Base-by-base conservation (phyloP, 2,113 vertebrate genomes). In the Saccopteryx leptura region DNA sequence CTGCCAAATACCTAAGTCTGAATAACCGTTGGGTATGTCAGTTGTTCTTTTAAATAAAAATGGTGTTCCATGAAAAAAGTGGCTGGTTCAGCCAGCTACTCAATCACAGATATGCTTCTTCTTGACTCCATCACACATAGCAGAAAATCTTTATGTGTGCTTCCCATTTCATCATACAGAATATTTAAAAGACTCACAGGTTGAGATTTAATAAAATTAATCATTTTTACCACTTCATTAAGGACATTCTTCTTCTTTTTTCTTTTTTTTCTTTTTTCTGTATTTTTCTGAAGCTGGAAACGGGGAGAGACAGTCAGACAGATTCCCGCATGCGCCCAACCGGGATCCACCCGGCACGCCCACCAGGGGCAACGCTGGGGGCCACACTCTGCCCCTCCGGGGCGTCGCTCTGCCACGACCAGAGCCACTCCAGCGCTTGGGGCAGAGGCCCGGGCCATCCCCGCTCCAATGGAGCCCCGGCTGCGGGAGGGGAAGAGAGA, bases 1-100 rank as follows among this genome's bases (percentile, higher is more conserved):
- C 52, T 88, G 31, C 24, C 50, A 91, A 88, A 94, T 13, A 76
- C 21, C n/a, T 54, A 88, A 83, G 48, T 81, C n/a, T 56, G 60
- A 94, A 76, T 76, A 90, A 69, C 7, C 23, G 4, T 18, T 68
- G 23, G 50, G 13, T 61, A 68, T 69, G 71, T 61, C 80, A 84
- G 2, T 13, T 65, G 60, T 74, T 91, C 61, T 79, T 80, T 88
- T 48, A 66, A 80, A n/a, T 56, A 72, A 75, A 84, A 39, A 78
- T n/a, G 19, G 21, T 72, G 11, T 79, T 85, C 61, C n/a, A 24
- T n/a, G 18, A 63, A 79, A 71, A 75, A 72, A 68, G 18, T 39
- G 39, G 39, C 39, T 39, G 39, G 39, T 39, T 39, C 39, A 68
- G 60, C 24, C 31, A 28, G 13, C 33, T 75, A 63, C 66, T 91